Conservation (phyloP, 2,888 invertebrate genomes). For the Sminthurinus aureus region DNA sequence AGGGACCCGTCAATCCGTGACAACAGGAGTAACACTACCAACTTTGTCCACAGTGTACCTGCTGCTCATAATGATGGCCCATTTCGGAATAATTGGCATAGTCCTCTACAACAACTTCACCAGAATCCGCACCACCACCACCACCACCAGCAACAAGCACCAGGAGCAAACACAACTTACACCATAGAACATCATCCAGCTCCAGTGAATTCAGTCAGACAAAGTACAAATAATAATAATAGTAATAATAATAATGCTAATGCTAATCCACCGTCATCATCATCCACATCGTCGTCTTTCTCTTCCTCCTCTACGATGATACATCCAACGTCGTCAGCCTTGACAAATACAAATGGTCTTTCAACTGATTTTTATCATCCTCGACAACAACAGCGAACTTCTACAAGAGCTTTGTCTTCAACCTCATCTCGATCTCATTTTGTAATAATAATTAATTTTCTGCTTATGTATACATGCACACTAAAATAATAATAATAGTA, state of each 20-base stretch:
- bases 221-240: conserved; percentile 21
- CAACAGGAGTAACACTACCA: conserved; percentile 23
- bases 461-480: neutral
- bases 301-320: conserved; percentile 15
- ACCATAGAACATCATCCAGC: conserved; percentile 27
- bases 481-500: too few species aligned
- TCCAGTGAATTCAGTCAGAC: conserved; percentile 17
- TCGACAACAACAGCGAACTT: conserved; percentile 10
- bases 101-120: conserved; percentile 30
- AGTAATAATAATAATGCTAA: conserved; percentile 6
- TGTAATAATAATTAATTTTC: conserved; percentile 51
- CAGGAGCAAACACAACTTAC: conserved; percentile 15
- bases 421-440: conserved; percentile 46
- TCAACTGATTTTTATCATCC: conserved; percentile 31
- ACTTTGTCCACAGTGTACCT: conserved; percentile 44
- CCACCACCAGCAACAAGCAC: conserved; percentile 22
- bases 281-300: conserved; percentile 6
- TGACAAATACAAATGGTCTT: conserved; percentile 30
- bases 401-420: conserved; percentile 27
- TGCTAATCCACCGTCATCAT: neutral
- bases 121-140: conserved; percentile 27
- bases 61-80: conserved; percentile 58
- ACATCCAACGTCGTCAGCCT: conserved; percentile 10
- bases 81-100: conserved; percentile 50
- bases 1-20: conserved; percentile 28